Base-by-base conservation (phyloP, 2,888 invertebrate species). In the Spisula solida region DNA sequence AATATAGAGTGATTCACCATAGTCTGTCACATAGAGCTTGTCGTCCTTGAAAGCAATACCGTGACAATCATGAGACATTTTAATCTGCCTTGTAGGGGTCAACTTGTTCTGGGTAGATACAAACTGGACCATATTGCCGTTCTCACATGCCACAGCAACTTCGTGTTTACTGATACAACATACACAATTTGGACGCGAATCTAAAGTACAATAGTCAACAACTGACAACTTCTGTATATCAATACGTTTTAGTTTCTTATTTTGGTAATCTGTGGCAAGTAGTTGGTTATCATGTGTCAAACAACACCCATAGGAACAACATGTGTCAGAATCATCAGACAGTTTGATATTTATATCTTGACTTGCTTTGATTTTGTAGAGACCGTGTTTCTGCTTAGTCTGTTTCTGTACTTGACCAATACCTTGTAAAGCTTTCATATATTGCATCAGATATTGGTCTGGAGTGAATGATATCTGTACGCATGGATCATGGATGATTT, bases 341-440 rank as follows among this genome's bases (percentile, higher is more conserved):
- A 75, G 20, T 34, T 51, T 85, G 25, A 85, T 78, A n/a, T 55
- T 85, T 25, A 78, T 78, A 55, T 85, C 85, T 78, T 31, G 78
- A 25, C n/a, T 31, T 10, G 29, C 14, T 14, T 78, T 34, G 16
- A 79, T 56, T 34, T n/a, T 55, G 51, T 85, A 78, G 4, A n/a
- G 16, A 16, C 31, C 55, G 1, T n/a, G 1, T 18, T 29, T 81
- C 56, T 25, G 56, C 31, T 12, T 56, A 10, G 6, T 14, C 31
- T 16, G 31, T 16, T 56, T 8, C 10, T 25, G 29, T 25, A 81
- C 16, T 34, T 81, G 6, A 20, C 81, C 81, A 56, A 81, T 56
- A 31, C 55, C 56, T 20, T 81, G 16, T 1, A 25, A 20, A 16
- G n/a, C 47, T 16, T 70, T 29, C 25, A 70, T n/a, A 47, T 83